phyloP scores from a whole-genome alignment of 2,797 vertebrate species.

The Apodemus agrarius region DNA sequence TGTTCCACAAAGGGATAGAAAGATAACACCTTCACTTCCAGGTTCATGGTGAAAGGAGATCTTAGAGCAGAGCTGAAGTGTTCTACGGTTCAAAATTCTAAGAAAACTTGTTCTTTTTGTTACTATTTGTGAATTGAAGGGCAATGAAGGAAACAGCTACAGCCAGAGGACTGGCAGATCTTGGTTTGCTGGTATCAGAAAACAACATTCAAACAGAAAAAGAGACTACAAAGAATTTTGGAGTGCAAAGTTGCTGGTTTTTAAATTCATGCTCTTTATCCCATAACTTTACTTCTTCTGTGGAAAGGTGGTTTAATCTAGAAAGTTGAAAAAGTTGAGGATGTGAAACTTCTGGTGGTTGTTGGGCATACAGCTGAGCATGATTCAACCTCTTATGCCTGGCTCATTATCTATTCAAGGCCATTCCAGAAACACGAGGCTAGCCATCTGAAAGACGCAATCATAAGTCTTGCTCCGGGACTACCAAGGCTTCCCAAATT shows the following conservation, averaged over 20 bases:
- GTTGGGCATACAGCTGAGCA: neutral
- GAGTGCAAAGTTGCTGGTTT: neutral
- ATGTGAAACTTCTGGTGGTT: neutral
- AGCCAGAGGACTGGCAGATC: neutral
- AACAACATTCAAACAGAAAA: neutral
- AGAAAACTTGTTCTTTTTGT: neutral
- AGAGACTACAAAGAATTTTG: neutral
- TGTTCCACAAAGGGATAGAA: neutral
- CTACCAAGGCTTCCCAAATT: neutral
- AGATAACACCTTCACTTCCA: neutral
- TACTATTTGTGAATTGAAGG: neutral
- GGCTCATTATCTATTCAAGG: neutral
- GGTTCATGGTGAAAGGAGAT: neutral
- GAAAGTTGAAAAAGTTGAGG: neutral
- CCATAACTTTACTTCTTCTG: neutral
- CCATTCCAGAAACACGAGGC: neutral
- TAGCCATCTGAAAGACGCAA: neutral
- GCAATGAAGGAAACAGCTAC: neutral
- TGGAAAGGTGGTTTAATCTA: slow-evolving; percentile 3
- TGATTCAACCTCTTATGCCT: neutral
- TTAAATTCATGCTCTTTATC: neutral
- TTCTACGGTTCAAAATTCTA: slow-evolving; percentile 19
- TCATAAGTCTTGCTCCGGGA: neutral
- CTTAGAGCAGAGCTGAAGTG: neutral
- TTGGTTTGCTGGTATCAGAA: neutral